These are phyloP conservation scores for Hippoglossus hippoglossus DNA, from an alignment of 2,797 vertebrate genomes.

Conservation along the genomic window DNA sequence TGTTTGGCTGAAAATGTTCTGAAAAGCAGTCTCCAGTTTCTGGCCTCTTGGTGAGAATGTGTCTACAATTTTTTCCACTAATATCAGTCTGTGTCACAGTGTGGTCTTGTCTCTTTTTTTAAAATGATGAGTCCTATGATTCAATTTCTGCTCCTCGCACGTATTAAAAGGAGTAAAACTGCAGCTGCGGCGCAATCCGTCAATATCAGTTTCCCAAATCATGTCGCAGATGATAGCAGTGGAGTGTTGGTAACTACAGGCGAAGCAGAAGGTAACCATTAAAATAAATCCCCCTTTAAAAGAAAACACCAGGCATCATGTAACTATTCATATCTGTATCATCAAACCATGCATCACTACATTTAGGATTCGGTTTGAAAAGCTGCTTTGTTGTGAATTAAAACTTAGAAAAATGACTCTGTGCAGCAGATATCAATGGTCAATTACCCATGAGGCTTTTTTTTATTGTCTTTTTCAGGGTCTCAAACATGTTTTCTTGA, in stretches of 20 bases:
- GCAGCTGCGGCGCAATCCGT: neutral
- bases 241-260: neutral
- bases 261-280: slow-evolving; percentile 5
- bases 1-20: neutral
- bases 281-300: neutral
- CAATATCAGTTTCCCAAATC: slow-evolving; percentile 6
- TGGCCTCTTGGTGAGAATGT: neutral
- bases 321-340: slow-evolving; percentile 1
- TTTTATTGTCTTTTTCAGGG: slow-evolving; percentile 11
- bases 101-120: neutral
- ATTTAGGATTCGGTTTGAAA: slow-evolving; percentile 3
- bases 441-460: neutral
- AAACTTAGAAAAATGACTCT: neutral
- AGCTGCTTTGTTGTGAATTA: neutral
- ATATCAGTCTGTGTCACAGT: neutral
- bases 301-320: neutral
- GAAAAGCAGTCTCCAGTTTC: neutral
- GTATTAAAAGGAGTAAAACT: neutral
- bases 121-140: neutral
- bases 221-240: slow-evolving; percentile 2
- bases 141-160: neutral
- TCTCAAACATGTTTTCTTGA: slow-evolving; percentile 18
- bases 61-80: neutral
- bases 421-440: neutral
- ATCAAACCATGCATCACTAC: neutral